A percentile compares a stretch with the other conserved stretches of the same genome.
These are phyloP conservation scores for Gyrodactylus salaris DNA, from an alignment of 1,140 invertebrate species.

Conservation along the genomic window DNA sequence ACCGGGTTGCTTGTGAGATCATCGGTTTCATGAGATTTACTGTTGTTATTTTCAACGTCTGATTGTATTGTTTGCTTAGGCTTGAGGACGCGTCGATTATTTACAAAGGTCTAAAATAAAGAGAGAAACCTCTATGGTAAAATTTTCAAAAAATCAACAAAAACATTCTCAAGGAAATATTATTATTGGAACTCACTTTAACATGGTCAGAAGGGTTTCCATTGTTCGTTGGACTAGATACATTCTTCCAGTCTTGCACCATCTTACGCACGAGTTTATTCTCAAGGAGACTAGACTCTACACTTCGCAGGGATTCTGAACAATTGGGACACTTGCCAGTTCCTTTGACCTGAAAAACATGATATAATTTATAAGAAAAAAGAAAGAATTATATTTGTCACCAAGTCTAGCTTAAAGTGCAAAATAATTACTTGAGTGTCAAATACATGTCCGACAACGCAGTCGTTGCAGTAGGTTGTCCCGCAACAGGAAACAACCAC, in stretches of 20 bases:
- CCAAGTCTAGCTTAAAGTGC: not conserved
- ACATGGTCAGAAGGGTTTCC: not conserved
- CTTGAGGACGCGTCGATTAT: slow-evolving; percentile 1
- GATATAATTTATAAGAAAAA: not conserved
- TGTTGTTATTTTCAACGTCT: not conserved
- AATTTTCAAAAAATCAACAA: not conserved
- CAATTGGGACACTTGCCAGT: not conserved
- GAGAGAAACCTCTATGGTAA: not conserved
- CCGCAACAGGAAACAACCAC: not conserved
- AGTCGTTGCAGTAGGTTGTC: not conserved
- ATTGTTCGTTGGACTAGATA: not conserved
- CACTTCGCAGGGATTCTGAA: not conserved
- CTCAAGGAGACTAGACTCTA: not conserved
- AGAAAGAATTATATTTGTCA: not conserved
- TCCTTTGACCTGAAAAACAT: not conserved
- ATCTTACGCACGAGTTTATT: not conserved
- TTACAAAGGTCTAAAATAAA: slow-evolving; percentile 1
- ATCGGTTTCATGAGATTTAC: not conserved
- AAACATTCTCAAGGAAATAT: not conserved
- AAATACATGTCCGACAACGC: not conserved
- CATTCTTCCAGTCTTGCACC: not conserved
- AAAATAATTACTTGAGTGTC: not conserved
- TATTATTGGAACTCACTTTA: not conserved
- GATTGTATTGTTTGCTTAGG: not conserved
- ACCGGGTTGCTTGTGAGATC: too few relatives aligned